A percentile compares a stretch with the other conserved stretches of the same genome.
These are phyloP conservation scores for Mystacides longicornis DNA, from an alignment of 2,888 invertebrate genomes.

Conservation along the genomic window DNA sequence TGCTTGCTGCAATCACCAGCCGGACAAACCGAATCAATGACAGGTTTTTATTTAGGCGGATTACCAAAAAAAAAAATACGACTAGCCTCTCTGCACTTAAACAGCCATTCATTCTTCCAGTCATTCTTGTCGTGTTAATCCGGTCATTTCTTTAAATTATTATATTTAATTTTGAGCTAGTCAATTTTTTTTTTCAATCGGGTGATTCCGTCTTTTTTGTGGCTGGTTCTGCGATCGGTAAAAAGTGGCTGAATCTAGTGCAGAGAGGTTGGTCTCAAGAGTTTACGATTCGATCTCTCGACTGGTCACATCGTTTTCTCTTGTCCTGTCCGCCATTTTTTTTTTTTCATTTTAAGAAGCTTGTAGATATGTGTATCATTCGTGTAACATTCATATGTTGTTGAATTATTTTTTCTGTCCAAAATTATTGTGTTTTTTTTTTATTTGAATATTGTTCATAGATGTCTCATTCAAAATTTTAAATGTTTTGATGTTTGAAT, in stretches of 20 bases:
- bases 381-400: constrained; percentile 22
- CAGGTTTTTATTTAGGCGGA: constrained; percentile 20
- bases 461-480: not conserved
- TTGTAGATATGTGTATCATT: constrained; percentile 26
- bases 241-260: constrained; percentile 6
- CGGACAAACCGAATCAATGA: constrained; percentile 19
- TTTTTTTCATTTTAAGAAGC: constrained; percentile 18
- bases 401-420: constrained; percentile 21
- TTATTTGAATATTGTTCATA: too few relatives aligned
- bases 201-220: not conserved
- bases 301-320: not conserved
- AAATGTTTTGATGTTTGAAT: constrained; percentile 11
- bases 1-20: constrained; percentile 20
- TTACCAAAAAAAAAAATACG: constrained; percentile 8
- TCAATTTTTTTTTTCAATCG: not conserved
- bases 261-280: constrained; percentile 6
- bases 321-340: constrained; percentile 13
- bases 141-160: not conserved
- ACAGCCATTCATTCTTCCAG: not conserved
- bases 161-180: not conserved
- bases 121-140: too few relatives aligned
- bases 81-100: constrained; percentile 10
- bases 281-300: not conserved
- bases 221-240: too few relatives aligned
- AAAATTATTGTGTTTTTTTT: constrained; percentile 18